Evolutionary conservation across 2,888 invertebrate species (phyloP), one percentile per base, ranked within the genome.

Genomic region (Liposcelis brunnea): DNA sequence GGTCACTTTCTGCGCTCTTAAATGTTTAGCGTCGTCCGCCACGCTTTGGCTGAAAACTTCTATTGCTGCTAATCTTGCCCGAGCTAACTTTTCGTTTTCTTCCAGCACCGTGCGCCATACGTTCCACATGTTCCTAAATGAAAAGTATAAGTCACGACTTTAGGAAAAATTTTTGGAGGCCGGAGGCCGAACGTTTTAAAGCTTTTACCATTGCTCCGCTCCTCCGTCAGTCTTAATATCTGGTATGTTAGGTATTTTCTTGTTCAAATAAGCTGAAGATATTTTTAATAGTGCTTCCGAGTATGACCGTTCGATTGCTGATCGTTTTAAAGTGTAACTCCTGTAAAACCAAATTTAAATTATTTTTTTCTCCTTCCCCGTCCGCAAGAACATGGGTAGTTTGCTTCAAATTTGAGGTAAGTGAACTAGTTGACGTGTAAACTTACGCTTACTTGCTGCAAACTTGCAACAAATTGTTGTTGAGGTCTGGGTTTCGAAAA

Each of bases 31-130:
- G 56, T 91, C 91, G 59, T 94, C 94, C 1, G 87, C 87, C 50
- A 94, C 89, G 65, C 90, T 86, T 64, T 91, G 87, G 60, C 89
- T 86, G 63, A 91, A 93, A 15, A 91, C 84, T 65, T 94, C 94
- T 31, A 93, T 86, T 1, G 93, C 94, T 1, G 91, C 89, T 45
- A 94, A 69, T 40, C 91, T 71, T 14, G 90, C 87, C 50, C 87
- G 77, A 11, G 91, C 91, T 54, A 93, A 65, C 61, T 89, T 87
- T 61, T 94, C 93, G 59, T 91, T 90, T 65, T 94, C 94, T 61
- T 94, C 93, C 55, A 95, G 67, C 2, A 94, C 87, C 0, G 87
- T 86, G 52, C 90, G 75, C 94, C 94, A 95, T n/a, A 94, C 91
- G 58, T 85, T 86, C 84, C 89, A 89, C 77, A 93, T 87, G 60